These are phyloP conservation scores for Campoplex nolae DNA, from an alignment of 2,888 invertebrate genomes.

Conservation along the genomic window DNA sequence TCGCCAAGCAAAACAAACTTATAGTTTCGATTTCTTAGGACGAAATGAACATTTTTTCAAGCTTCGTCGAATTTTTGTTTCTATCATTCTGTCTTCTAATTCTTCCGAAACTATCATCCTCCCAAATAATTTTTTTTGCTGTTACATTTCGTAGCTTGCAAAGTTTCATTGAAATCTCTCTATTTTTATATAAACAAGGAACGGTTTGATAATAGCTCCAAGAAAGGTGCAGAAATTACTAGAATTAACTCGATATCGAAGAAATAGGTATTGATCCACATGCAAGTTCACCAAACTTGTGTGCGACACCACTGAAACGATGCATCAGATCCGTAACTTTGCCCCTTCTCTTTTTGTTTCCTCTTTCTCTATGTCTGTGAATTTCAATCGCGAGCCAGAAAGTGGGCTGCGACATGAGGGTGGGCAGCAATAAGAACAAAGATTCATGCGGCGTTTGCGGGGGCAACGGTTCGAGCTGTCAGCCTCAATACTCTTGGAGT, in stretches of 20 bases:
- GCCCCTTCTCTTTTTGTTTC: slow-evolving; percentile 59
- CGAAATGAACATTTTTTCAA: no score
- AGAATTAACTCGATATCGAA: not conserved
- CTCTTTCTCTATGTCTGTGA: slow-evolving; percentile 33
- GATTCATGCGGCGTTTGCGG: slow-evolving; percentile 97
- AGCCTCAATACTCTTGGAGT: slow-evolving; percentile 95
- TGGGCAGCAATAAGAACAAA: slow-evolving; percentile 93
- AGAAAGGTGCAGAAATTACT: not conserved
- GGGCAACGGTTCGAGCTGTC: slow-evolving; percentile 95
- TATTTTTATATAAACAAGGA: no score
- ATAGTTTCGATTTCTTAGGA: no score
- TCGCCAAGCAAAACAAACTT: no score
- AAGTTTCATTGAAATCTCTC: no score
- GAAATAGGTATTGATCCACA: not conserved
- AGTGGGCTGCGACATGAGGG: slow-evolving; percentile 96
- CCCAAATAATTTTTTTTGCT: no score
- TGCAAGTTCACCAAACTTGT: not conserved
- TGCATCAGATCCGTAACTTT: slow-evolving; percentile 7
- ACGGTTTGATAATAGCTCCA: not conserved
- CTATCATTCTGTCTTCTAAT: no score
- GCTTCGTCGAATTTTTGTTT: no score
- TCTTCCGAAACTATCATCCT: no score
- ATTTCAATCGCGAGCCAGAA: slow-evolving; percentile 87
- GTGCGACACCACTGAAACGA: slow-evolving; percentile 3
- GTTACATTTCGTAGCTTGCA: no score